A percentile compares a stretch with the other conserved stretches of the same genome.
phyloP scores from a whole-genome alignment of 2,888 invertebrate species.

The Pachycephus smyrnensis region DNA sequence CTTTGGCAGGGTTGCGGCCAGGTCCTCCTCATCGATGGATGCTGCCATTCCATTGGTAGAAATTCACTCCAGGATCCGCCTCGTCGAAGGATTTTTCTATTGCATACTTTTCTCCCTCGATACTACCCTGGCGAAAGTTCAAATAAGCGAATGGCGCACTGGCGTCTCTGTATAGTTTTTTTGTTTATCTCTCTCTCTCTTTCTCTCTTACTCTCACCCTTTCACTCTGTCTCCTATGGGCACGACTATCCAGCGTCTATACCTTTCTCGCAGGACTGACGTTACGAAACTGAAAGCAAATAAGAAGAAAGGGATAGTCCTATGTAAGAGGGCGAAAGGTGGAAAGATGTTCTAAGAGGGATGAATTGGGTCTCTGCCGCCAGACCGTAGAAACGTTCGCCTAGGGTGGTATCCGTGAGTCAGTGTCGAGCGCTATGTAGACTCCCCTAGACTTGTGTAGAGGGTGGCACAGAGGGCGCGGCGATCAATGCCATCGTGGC shows the following conservation, averaged over 20 bases:
- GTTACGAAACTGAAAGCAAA: constrained; percentile 14
- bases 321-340: constrained; percentile 3
- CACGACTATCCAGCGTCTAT: constrained; percentile 13
- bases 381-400: constrained; percentile 27
- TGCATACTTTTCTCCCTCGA: background rate
- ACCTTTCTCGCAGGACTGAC: constrained; percentile 10
- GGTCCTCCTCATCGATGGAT: background rate
- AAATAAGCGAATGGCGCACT: background rate
- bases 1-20: background rate
- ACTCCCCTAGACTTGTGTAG: background rate
- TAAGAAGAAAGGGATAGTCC: constrained; percentile 10
- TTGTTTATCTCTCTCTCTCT: background rate
- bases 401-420: constrained; percentile 3
- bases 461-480: constrained; percentile 33
- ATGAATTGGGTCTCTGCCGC: constrained; percentile 30
- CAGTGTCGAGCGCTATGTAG: constrained; percentile 18
- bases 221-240: background rate
- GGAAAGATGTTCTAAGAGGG: constrained; percentile 36
- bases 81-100: background rate
- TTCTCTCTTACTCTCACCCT: background rate
- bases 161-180: background rate
- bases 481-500: constrained; percentile 48
- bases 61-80: background rate
- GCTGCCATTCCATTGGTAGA: background rate
- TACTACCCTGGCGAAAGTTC: background rate